Percentiles rank a stretch among this genome's conserved stretches.
These are phyloP conservation scores for Diarsia mendica DNA, from an alignment of 2,888 invertebrate species.

Conservation along the genomic window DNA sequence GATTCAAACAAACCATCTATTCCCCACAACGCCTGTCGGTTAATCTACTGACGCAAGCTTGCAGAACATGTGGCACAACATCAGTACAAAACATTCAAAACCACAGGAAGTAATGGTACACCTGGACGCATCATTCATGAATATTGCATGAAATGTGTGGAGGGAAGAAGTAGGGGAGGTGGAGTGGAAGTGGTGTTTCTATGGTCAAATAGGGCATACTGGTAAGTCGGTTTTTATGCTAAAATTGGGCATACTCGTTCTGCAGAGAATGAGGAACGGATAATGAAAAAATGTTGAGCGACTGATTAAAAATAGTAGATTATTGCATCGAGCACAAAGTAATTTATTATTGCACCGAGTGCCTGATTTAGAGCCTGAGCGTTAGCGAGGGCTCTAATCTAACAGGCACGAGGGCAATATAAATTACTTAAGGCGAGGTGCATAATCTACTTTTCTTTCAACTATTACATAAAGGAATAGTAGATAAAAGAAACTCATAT, in stretches of 20 bases:
- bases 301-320: no score
- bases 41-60: constrained; percentile 49
- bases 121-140: constrained; percentile 68
- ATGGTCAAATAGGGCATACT: constrained; percentile 16
- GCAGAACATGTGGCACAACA: constrained; percentile 56
- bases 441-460: no score
- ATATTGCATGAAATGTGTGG: constrained; percentile 60
- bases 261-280: not conserved
- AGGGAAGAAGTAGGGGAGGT: constrained; percentile 8
- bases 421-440: no score
- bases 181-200: not conserved
- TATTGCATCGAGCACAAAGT: no score
- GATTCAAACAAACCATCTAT: constrained; percentile 29
- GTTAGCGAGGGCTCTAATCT: no score
- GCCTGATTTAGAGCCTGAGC: no score
- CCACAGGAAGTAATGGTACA: constrained; percentile 68
- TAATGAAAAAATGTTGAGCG: no score
- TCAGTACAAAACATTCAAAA: constrained; percentile 66
- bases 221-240: not conserved
- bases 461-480: no score
- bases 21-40: constrained; percentile 43
- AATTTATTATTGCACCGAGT: no score
- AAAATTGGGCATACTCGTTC: constrained; percentile 5
- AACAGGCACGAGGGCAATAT: no score
- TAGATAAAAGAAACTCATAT: no score